Base-by-base conservation (phyloP, 2,888 invertebrate genomes). In the Pseudococcus jackbeardsleyi region DNA sequence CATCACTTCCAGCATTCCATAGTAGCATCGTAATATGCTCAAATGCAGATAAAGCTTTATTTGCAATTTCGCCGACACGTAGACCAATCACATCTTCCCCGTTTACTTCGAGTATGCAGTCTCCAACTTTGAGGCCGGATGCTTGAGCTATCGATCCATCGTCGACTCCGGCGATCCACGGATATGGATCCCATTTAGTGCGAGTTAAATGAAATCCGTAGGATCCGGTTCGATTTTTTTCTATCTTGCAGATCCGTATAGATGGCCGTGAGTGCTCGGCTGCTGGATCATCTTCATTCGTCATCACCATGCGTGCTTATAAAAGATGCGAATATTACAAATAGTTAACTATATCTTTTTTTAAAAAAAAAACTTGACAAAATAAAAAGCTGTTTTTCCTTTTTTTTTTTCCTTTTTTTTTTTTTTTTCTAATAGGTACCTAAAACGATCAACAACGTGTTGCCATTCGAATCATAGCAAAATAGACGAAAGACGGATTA, bases 171-270 rank as follows among this genome's bases (percentile, higher is more conserved):
- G 89, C 90, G 48, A 90, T 90, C 90, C 90, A 90, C 17, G 90
- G 90, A 89, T 90, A 90, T 2, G 90, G 90, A 85, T 90, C 90
- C 90, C 90, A 90, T 89, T 90, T 90, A 77, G 90, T 90, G 8
- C 90, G 89, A 59, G 90, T 90, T 86, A 90, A 89, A 87, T 90
- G 90, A 89, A 90, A 90, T 12, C 90, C 90, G 72, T 90, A 90
- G 12, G 90, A 90, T 12, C 89, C 90, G 7, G 88, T 85, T 15
- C 89, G 84, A 11, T 89, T 87, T 82, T 89, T 89, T 48, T 88
- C 89, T 11, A 90, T 89, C 86, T 90, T 89, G 72, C 90, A 90
- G 15, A 90, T 86, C 17, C 90, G 89, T 50, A 90, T 87, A 5
- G 89, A 89, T 39, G 90, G 90, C 48, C 48, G 50, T 26, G 88